These are phyloP conservation scores for Scaptomyza tumidula DNA, from an alignment of 2,888 invertebrate genomes.

Conservation along the genomic window DNA sequence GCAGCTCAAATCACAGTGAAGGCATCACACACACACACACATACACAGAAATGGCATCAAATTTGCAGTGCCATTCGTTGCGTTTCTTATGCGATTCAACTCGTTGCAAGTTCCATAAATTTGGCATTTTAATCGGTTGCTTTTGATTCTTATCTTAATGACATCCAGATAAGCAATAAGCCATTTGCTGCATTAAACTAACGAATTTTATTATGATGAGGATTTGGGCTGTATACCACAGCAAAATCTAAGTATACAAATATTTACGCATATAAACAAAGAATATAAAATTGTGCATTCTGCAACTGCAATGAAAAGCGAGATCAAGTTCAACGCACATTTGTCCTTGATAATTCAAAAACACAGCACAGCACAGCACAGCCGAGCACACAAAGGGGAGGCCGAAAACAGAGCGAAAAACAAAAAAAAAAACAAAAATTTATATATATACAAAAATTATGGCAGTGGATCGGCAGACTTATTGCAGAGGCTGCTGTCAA, in stretches of 20 bases:
- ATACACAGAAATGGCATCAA: constrained; percentile 44
- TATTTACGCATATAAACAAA: constrained; percentile 58
- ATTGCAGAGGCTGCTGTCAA: constrained; percentile 59
- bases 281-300: background rate
- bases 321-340: constrained; percentile 80
- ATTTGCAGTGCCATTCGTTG: constrained; percentile 58
- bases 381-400: constrained; percentile 53
- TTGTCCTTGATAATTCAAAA: constrained; percentile 79
- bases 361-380: constrained; percentile 25
- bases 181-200: constrained; percentile 60
- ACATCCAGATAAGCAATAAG: constrained; percentile 19
- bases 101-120: constrained; percentile 60
- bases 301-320: constrained; percentile 69
- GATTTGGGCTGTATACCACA: constrained; percentile 32
- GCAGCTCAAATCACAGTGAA: constrained; percentile 68
- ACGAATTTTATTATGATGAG: constrained; percentile 63
- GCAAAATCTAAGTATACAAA: constrained; percentile 66
- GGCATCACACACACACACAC: constrained; percentile 13
- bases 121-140: constrained; percentile 65
- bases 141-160: constrained; percentile 66
- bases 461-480: constrained; percentile 80
- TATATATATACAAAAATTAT: constrained; percentile 73
- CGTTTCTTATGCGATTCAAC: constrained; percentile 42
- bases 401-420: constrained; percentile 62
- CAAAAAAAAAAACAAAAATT: constrained; percentile 29